Evolutionary conservation across 1,140 invertebrate genomes (phyloP).

Genomic region (Magallana angulata): DNA sequence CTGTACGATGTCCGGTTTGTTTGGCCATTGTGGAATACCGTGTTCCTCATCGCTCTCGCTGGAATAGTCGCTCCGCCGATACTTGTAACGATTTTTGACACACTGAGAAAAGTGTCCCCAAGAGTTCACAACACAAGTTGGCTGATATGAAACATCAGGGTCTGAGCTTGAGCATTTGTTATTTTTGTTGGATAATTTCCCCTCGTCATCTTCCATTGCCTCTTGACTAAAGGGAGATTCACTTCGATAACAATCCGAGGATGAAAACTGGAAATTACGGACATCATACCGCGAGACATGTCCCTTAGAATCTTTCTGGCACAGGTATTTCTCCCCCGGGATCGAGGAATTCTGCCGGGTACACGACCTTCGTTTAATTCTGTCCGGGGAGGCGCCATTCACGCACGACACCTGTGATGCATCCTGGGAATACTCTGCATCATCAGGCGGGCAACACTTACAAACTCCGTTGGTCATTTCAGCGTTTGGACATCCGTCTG

Average conservation of each 20-base stretch:
- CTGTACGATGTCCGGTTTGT: neutral
- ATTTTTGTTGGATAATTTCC: neutral
- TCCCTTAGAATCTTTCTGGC: constrained; percentile 53
- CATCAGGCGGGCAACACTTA: neutral
- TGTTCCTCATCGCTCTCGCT: constrained; percentile 75
- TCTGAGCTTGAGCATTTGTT: neutral
- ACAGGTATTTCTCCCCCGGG: constrained; percentile 56
- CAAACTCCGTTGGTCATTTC: neutral
- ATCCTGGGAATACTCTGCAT: neutral
- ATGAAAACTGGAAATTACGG: constrained; percentile 34
- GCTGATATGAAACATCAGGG: constrained; percentile 6
- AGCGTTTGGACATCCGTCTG: neutral
- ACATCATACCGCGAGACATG: constrained; percentile 39
- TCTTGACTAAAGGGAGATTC: neutral
- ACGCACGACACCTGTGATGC: neutral
- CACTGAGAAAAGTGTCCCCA: constrained; percentile 74
- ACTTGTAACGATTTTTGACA: constrained; percentile 70
- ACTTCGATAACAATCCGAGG: constrained; percentile 47
- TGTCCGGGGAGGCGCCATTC: neutral
- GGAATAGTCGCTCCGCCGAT: constrained; percentile 73
- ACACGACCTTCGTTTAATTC: constrained; percentile 44
- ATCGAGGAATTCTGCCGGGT: constrained; percentile 52
- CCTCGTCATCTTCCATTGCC: neutral
- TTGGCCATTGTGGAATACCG: neutral
- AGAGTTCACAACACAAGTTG: constrained; percentile 63